Evolutionary conservation across 2,113 vertebrate species (phyloP), one percentile per base, ranked within the genome.

Genomic region (Malurus cyaneus): DNA sequence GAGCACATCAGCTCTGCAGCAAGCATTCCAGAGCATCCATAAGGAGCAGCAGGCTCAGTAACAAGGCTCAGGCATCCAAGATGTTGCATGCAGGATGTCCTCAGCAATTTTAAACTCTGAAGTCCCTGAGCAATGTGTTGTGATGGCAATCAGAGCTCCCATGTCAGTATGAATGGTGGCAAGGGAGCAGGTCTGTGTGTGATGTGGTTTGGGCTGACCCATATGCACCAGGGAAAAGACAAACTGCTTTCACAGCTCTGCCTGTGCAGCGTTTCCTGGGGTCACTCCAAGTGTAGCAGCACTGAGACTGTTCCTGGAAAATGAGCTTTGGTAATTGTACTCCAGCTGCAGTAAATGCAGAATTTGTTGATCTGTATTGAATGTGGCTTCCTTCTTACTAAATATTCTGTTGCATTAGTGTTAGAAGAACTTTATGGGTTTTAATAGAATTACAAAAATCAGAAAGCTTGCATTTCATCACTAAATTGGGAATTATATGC

Each of bases 71-170:
- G 53, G 36, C 19, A 46, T 72, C 70, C 41, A 32, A 31, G 23
- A 4, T n/a, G 46, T 34, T 65, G 50, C 12, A 11, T 47, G 24
- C 0, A 0, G 49, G 12, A n/a, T 78, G 53, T 84, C 59, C 74
- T 39, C 57, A 80, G 49, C 50, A 15, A 4, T n/a, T 46, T n/a
- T 8, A 52, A 57, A 46, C 15, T 56, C 32, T 86, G 24, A 73
- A 92, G 46, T 53, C 67, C 32, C 53, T 42, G 59, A 12, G 16
- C 65, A 14, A 34, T 91, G 46, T 32, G 66, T 50, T 24, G 2
- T 52, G 69, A 20, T 31, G 42, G 11, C 34, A 46, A 59, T 84
- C 52, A 62, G 47, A 50, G 47, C 74, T 95, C 80, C n/a, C 11
- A 1, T 71, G 53, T 72, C 66, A 56, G 39, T 46, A n/a, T 0